Base-by-base conservation (phyloP, 1,140 invertebrate species). In the Bombus balteatus region DNA sequence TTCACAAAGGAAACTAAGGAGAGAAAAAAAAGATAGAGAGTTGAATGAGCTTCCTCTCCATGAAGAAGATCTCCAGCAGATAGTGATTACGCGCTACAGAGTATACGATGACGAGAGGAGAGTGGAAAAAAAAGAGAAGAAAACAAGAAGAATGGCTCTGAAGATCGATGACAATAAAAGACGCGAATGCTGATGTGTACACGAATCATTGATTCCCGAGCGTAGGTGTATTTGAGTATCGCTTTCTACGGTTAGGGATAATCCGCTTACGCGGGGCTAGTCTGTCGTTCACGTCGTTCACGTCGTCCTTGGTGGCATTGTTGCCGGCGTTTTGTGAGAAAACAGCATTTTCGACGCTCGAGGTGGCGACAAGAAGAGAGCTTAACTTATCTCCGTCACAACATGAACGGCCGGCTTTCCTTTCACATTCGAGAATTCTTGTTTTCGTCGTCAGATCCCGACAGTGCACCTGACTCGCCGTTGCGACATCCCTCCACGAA, bases 261-360 rank as follows among this genome's bases (percentile, higher is more conserved):
- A 95, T 94, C 94, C 93, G 94, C 94, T 94, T 94, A 94, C 68
- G 87, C 88, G 87, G 91, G 92, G 91, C 85, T 85, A 71, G 84
- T 57, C 87, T 79, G 82, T 90, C 86, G 66, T 41, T 80, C 28
- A 15, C 82, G 65, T 39, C 83, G 68, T 71, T 71, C 68, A 41
- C 85, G 66, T 37, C 82, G 77, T 90, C 89, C 84, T 88, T 83
- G 89, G 89, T 91, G 89, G 78, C 88, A 95, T 95, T 95, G 94
- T 95, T 92, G 88, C 83, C 87, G 62, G 88, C 86, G 89, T 93
- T 93, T 95, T 94, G 94, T 95, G 94, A 94, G 94, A 94, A 95
- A 95, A 95, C 95, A 95, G 92, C 92, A 95, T 95, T 95, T 95
- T 94, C 91, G 94, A 93, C 94, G 94, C 94, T 95, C 93, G 94